Percentiles rank a stretch among this genome's conserved stretches.
These are phyloP conservation scores for Lepetodrilus schrolli DNA, from an alignment of 2,888 invertebrate species.

Conservation along the genomic window DNA sequence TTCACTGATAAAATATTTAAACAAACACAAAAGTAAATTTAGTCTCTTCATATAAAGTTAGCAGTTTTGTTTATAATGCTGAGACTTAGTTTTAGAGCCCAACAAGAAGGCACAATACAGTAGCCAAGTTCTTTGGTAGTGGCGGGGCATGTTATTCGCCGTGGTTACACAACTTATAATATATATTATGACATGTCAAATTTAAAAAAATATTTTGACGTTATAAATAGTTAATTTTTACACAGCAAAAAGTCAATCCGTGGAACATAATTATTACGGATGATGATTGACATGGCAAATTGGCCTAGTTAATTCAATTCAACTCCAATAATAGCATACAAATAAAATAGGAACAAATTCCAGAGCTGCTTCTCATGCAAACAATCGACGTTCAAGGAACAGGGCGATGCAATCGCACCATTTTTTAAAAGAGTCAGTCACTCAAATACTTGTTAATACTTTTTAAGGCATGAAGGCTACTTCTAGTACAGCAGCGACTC, in stretches of 20 bases:
- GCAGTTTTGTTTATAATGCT: too few species aligned
- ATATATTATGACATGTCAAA: conserved; percentile 17
- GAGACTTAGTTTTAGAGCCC: too few species aligned
- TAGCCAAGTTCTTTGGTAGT: neutral
- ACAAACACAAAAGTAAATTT: too few species aligned
- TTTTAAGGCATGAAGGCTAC: neutral
- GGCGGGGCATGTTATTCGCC: neutral
- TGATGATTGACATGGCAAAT: neutral
- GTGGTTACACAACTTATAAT: neutral
- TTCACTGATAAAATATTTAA: too few species aligned
- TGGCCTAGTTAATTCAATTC: too few species aligned
- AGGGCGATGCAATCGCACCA: too few species aligned
- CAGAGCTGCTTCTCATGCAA: too few species aligned
- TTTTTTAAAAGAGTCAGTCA: too few species aligned
- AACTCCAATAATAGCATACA: too few species aligned
- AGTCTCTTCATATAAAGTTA: too few species aligned
- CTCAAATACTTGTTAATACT: neutral
- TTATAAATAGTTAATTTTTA: conserved; percentile 13
- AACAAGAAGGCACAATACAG: neutral
- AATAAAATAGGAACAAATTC: too few species aligned
- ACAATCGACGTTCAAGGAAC: too few species aligned
- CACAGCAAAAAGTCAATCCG: neutral
- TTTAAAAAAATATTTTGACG: neutral
- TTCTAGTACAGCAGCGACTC: neutral
- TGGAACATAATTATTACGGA: neutral